These are phyloP conservation scores for Nebria ingens DNA, from an alignment of 1,140 invertebrate species.

Conservation along the genomic window DNA sequence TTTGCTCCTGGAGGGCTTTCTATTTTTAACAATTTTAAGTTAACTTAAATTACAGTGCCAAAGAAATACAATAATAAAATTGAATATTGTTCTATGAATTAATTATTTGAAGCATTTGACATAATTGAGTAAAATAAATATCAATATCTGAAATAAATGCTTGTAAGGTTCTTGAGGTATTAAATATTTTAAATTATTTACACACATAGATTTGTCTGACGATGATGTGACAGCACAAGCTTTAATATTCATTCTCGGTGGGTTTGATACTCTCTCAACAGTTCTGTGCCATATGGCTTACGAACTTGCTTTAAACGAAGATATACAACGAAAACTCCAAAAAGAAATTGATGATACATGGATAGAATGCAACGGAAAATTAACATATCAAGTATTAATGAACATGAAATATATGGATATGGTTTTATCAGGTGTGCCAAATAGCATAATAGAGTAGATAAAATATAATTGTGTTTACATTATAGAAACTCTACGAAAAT, in stretches of 20 bases:
- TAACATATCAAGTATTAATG: slow-evolving; percentile 32
- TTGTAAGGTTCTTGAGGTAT: too few relatives aligned
- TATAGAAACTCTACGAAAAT: slow-evolving; percentile 35
- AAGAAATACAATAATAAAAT: too few relatives aligned
- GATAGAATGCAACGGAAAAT: slow-evolving; percentile 27
- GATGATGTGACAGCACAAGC: slow-evolving; percentile 41
- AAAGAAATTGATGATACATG: slow-evolving; percentile 35
- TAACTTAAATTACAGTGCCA: too few relatives aligned
- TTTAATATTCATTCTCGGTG: slow-evolving; percentile 45
- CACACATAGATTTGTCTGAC: slow-evolving; percentile 24
- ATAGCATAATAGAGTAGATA: neutral
- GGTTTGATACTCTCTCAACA: slow-evolving; percentile 51
- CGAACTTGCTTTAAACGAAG: slow-evolving; percentile 18
- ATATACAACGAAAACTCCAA: slow-evolving; percentile 21
- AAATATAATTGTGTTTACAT: slow-evolving; percentile 20
- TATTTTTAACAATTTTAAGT: too few relatives aligned
- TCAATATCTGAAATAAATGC: too few relatives aligned
- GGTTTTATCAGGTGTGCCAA: slow-evolving; percentile 34
- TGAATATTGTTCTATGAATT: too few relatives aligned
- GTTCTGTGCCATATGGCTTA: slow-evolving; percentile 38
- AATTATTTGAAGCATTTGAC: neutral
- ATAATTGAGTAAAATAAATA: neutral
- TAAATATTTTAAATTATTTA: neutral
- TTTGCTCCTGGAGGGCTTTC: slow-evolving; percentile 24
- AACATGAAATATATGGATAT: slow-evolving; percentile 39